Evolutionary conservation across 2,113 vertebrate genomes (phyloP).

Genomic region (Caretta caretta): DNA sequence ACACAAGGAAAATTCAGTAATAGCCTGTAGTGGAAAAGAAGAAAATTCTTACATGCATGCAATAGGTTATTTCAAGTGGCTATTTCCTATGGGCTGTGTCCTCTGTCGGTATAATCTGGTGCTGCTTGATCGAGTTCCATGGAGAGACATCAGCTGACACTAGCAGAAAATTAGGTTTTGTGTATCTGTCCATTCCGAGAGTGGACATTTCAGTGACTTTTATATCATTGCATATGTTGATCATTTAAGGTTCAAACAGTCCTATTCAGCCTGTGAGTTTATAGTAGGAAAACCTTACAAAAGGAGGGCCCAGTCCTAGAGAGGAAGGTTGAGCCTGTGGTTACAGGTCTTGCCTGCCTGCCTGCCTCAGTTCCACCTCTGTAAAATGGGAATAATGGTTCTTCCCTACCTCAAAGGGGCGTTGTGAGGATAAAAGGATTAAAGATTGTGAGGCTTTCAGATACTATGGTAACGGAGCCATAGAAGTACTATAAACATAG

Average conservation of each 20-base stretch:
- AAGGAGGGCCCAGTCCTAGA: background rate
- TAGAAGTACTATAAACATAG: background rate
- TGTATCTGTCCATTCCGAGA: background rate
- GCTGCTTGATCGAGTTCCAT: background rate
- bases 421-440: background rate
- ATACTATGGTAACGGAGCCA: background rate
- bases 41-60: background rate
- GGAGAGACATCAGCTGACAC: background rate
- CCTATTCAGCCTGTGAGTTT: background rate
- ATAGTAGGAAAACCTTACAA: background rate
- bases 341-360: accelerated
- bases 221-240: background rate
- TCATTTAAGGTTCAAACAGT: background rate
- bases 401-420: background rate
- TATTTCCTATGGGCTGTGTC: background rate
- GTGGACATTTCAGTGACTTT: background rate
- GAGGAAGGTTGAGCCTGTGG: background rate
- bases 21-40: background rate
- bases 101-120: background rate
- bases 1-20: background rate
- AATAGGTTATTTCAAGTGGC: background rate
- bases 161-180: accelerated
- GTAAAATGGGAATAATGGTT: background rate
- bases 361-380: background rate
- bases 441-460: too few relatives aligned